A percentile compares a stretch with the other conserved stretches of the same genome.
Evolutionary conservation across 2,797 vertebrate species (phyloP).

Genomic region (Spinibarbus caldwelli): DNA sequence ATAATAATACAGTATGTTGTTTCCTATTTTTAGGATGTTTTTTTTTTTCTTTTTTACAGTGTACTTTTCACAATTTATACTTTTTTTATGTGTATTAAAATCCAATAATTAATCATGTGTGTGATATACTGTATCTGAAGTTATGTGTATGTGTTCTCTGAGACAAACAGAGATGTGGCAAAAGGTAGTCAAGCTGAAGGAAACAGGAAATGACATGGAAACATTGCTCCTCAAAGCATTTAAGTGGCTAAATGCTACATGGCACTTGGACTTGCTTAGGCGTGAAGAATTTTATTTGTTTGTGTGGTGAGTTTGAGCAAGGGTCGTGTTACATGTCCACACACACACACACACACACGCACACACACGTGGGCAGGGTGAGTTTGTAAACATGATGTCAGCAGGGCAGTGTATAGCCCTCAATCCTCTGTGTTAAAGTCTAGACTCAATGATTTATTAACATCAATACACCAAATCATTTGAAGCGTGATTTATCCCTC

Average conservation of each 20-base stretch:
- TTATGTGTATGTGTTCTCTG: background rate
- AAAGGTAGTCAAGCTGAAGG: constrained; percentile 42
- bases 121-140: background rate
- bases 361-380: constrained; percentile 7
- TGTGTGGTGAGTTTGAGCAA: constrained; percentile 4
- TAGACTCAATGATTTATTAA: background rate
- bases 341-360: too few species aligned
- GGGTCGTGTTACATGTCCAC: background rate
- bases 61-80: background rate
- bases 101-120: background rate
- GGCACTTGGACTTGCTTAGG: constrained; percentile 15
- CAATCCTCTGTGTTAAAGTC: background rate
- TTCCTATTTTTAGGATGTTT: too few species aligned
- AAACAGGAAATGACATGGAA: constrained; percentile 62
- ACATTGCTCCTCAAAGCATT: constrained; percentile 51
- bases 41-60: too few species aligned
- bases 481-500: background rate
- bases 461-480: background rate
- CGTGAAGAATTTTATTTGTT: constrained; percentile 17
- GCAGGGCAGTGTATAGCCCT: background rate
- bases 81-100: background rate
- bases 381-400: constrained; percentile 30
- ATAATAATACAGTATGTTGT: too few species aligned
- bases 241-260: constrained; percentile 38
- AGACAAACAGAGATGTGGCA: background rate